Evolutionary conservation across 2,113 vertebrate genomes (phyloP).

Genomic region (Athene cunicularia): DNA sequence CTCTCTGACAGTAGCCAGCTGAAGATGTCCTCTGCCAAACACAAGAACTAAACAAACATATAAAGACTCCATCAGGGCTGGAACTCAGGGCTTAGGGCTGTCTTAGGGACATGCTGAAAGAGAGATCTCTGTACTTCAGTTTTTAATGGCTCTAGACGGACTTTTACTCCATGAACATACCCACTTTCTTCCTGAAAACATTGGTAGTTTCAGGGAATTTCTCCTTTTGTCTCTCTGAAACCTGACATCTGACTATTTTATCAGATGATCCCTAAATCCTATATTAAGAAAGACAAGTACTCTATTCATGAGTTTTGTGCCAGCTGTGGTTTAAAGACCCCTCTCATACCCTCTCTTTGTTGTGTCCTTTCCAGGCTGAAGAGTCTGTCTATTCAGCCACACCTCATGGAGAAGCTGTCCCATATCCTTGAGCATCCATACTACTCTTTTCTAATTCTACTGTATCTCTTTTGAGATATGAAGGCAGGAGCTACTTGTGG

Average conservation of each 20-base stretch:
- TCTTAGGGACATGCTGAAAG: background rate
- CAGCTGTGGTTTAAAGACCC: background rate
- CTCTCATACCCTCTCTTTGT: background rate
- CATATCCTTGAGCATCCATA: background rate
- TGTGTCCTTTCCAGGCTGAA: background rate
- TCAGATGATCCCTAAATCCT: background rate
- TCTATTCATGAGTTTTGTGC: background rate
- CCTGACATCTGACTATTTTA: background rate
- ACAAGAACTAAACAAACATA: background rate
- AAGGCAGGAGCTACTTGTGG: background rate
- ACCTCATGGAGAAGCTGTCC: background rate
- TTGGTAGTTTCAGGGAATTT: background rate
- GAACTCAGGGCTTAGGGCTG: background rate
- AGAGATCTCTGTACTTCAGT: background rate
- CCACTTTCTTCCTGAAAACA: background rate
- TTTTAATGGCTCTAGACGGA: background rate
- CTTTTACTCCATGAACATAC: background rate
- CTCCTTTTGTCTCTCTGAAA: background rate
- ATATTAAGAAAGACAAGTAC: background rate
- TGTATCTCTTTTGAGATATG: background rate
- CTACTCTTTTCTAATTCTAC: background rate
- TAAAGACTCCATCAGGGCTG: background rate
- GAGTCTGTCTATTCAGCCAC: background rate
- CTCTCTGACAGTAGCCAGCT: background rate
- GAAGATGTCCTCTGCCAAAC: background rate